These are phyloP conservation scores for Epinotia bilunana DNA, from an alignment of 2,888 invertebrate species.

Conservation along the genomic window DNA sequence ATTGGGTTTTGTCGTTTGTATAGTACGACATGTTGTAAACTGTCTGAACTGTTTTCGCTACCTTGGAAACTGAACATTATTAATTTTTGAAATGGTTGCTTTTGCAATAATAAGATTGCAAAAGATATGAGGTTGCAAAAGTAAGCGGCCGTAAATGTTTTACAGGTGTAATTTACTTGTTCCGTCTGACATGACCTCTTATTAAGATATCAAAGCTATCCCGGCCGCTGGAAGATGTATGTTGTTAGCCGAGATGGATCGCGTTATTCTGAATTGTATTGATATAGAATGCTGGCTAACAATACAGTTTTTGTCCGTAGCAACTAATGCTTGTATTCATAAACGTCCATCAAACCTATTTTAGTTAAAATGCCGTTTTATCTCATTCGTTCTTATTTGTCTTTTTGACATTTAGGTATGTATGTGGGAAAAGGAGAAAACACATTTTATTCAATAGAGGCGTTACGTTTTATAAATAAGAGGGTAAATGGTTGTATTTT, in stretches of 20 bases:
- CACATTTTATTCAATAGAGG: no score
- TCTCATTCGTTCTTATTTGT: no score
- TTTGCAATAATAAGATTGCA: background rate
- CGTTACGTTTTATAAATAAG: no score
- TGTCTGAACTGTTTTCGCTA: background rate
- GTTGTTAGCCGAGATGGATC: conserved; percentile 1
- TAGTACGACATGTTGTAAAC: conserved; percentile 50
- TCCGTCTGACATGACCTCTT: conserved; percentile 63
- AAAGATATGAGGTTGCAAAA: background rate
- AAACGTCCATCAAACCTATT: no score
- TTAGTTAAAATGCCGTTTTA: no score
- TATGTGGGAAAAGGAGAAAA: no score
- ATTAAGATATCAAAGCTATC: conserved; percentile 71
- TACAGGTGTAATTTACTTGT: conserved; percentile 68
- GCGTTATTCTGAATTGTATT: background rate
- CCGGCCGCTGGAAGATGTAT: conserved; percentile 21
- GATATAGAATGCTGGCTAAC: background rate
- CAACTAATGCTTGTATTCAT: background rate
- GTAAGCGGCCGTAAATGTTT: conserved; percentile 51
- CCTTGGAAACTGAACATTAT: background rate
- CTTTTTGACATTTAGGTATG: no score
- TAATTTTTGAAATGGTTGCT: background rate
- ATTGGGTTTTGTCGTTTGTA: conserved; percentile 65
- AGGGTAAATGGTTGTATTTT: no score
- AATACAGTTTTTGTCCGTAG: background rate